Evolutionary conservation across 2,888 invertebrate genomes (phyloP), one percentile per base, ranked within the genome.

Genomic region (Leucophenga maculata): DNA sequence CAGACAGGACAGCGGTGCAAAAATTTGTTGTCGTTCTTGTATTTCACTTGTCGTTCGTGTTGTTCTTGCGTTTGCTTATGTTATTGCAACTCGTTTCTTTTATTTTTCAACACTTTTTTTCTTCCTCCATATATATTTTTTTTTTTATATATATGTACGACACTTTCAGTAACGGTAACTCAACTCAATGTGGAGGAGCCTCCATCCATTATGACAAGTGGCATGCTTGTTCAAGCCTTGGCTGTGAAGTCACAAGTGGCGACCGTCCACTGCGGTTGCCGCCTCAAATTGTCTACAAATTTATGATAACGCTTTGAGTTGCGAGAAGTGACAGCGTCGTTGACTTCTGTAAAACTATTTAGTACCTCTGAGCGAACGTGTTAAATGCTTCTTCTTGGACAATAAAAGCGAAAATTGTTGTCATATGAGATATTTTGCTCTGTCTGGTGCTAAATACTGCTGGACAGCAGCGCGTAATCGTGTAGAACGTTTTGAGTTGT

Each of bases 391-490:
- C 26, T 3, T n/a, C 8, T 32, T 32, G 32, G 75, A 77, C 75
- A 77, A 84, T 82, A 84, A 82, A 82, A 84, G 82, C 84, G 82
- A 82, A 82, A 84, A 83, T 77, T 75, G 77, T 67, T 79, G 79
- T 79, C 79, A 50, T 48, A 52, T 57, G 46, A 31, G 55, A 50
- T 60, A 39, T 68, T 68, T 22, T 13, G 46, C 11, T 52, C 14
- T 22, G 57, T 52, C 14, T 22, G 57, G 26, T 6, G 52, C 31
- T 31, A 80, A 72, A 73, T 75, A 77, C 16, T 57, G 26, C 26
- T 57, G 57, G 26, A 57, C 39, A 6, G 39, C 39, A 6, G 39
- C 39, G 39, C 11, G 39, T 39, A 39, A 39, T 39, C 39, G 39
- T 39, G 8, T 8, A 11, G 39, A 71, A 64, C 50, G 54, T 14